Conservation (phyloP, 2,113 vertebrate genomes). For the Phylloscopus trochilus region DNA sequence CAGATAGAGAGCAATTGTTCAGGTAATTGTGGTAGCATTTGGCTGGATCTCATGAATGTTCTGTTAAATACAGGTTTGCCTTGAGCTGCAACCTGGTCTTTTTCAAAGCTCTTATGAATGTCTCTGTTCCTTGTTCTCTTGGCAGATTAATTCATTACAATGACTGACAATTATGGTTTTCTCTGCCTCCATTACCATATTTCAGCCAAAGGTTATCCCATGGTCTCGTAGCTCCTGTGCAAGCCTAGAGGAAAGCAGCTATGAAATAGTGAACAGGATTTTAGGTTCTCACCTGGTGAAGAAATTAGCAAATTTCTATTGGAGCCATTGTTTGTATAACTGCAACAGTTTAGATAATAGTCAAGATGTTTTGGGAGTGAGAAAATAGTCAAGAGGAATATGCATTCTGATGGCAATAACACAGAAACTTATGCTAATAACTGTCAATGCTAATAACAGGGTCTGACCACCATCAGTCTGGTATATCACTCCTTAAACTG, state of each 20-base stretch:
- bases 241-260: not conserved
- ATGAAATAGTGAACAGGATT: not conserved
- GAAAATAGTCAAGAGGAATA: not conserved
- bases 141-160: not conserved
- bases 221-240: not conserved
- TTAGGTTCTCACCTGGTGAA: not conserved
- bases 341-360: not conserved
- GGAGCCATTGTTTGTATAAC: not conserved
- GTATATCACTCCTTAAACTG: not conserved
- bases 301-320: not conserved
- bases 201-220: not conserved
- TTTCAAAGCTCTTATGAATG: not conserved
- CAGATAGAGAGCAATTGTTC: not conserved
- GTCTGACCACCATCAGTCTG: not conserved
- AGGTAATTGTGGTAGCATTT: not conserved
- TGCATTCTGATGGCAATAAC: not conserved
- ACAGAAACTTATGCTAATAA: not conserved
- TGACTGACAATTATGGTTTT: not conserved
- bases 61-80: not conserved
- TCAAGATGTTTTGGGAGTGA: not conserved
- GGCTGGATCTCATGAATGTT: not conserved
- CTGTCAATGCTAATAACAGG: not conserved
- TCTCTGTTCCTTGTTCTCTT: not conserved
- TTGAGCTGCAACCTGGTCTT: not conserved
- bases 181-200: not conserved